Evolutionary conservation across 2,888 invertebrate genomes (phyloP).

Genomic region (Teinopalpus imperialis): DNA sequence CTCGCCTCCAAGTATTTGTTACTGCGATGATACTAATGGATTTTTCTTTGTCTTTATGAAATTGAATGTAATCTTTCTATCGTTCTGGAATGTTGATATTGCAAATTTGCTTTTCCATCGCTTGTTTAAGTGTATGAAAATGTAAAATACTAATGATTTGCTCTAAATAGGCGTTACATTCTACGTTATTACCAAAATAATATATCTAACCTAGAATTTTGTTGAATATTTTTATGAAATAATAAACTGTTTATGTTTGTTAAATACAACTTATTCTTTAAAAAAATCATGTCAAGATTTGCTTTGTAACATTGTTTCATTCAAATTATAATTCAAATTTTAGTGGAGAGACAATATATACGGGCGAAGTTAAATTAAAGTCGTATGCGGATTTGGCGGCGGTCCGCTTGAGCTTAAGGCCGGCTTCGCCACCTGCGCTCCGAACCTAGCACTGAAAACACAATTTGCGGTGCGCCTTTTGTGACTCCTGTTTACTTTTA

Average conservation of each 20-base stretch:
- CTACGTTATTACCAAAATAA: no score
- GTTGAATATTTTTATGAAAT: no score
- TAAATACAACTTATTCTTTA: no score
- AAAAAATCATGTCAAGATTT: conserved; percentile 23
- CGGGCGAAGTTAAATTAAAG: conserved; percentile 79
- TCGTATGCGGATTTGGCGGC: conserved; percentile 68
- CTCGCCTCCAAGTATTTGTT: conserved; percentile 48
- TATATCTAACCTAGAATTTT: no score
- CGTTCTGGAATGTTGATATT: neutral
- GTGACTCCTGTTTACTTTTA: conserved; percentile 64
- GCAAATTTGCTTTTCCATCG: no score
- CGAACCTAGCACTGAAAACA: conserved; percentile 61
- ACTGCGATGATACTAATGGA: conserved; percentile 44
- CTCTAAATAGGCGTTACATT: no score
- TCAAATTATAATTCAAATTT: conserved; percentile 51
- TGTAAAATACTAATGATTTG: no score
- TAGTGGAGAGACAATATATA: conserved; percentile 67
- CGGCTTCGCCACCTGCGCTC: conserved; percentile 63
- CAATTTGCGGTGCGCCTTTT: conserved; percentile 70
- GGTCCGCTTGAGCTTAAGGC: conserved; percentile 63
- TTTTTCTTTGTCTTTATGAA: conserved; percentile 29
- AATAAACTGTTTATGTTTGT: no score
- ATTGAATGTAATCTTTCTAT: conserved; percentile 17
- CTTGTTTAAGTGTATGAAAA: no score
- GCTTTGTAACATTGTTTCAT: conserved; percentile 15